phyloP scores from a whole-genome alignment of 2,797 vertebrate genomes.

The Delichon dasypus region DNA sequence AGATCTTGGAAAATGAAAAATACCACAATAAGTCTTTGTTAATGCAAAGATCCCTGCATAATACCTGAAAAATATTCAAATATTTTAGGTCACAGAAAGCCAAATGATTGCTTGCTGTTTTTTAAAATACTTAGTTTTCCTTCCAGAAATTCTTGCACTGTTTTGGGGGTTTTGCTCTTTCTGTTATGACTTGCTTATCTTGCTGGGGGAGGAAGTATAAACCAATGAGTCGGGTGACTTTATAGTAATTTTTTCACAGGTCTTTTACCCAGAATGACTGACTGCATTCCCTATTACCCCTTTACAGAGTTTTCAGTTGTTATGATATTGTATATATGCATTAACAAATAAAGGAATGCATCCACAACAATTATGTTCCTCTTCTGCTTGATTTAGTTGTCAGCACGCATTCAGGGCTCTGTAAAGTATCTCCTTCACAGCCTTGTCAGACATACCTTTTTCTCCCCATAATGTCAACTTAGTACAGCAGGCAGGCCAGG shows the following conservation, averaged over 20 bases:
- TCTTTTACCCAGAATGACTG: slow-evolving; percentile 54
- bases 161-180: not conserved
- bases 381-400: slow-evolving; percentile 71
- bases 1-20: not conserved
- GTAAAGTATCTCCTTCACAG: slow-evolving; percentile 59
- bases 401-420: slow-evolving; percentile 52
- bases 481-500: slow-evolving; percentile 56
- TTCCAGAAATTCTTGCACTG: not conserved
- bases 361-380: slow-evolving; percentile 59
- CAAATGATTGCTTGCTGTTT: not conserved
- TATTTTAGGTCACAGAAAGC: not conserved
- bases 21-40: not conserved
- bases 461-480: slow-evolving; percentile 47
- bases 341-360: slow-evolving; percentile 63
- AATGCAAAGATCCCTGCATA: not conserved
- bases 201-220: not conserved
- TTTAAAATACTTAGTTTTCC: not conserved
- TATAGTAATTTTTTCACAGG: not conserved
- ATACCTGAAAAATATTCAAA: not conserved
- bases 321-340: slow-evolving; percentile 62
- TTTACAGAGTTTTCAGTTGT: slow-evolving; percentile 46
- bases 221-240: not conserved
- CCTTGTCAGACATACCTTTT: slow-evolving; percentile 34
- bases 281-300: slow-evolving; percentile 43
- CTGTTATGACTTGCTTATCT: not conserved